Base-by-base conservation (phyloP, 1,140 invertebrate species). In the Macrostomum lignano region DNA sequence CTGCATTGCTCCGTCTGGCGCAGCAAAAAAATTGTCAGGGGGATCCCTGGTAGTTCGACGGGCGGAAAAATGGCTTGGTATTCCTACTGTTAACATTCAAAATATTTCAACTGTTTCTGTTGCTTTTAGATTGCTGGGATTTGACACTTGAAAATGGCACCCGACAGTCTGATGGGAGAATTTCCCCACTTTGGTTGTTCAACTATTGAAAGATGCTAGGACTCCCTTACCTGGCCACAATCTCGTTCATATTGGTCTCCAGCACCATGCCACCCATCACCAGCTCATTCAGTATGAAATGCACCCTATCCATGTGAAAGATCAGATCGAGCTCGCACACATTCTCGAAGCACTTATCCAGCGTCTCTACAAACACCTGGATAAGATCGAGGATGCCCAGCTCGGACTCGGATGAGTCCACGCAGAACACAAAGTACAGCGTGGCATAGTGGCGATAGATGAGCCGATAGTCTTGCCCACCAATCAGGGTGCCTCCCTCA, bases 331-430 rank as follows among this genome's bases (percentile, higher is more conserved):
- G 52, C 60, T 98, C 91, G 59, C 91, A 98, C 7, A 98, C 91
- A 66, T 98, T 98, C 58, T 96, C 88, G 60, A 98, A 98, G 58
- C 84, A 94, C 61, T 94, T 91, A 55, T 96, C 86, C 21, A 94
- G 52, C 0, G 86, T 94, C 62, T 98, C 88, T 2, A 96, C 86
- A 64, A 96, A 94, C 10, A 96, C 86, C 64, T 98, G 91, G 49
- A 98, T 98, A 15, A 98, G 61, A 62, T 96, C 88, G 35, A 98
- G 61, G 45, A 98, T 98, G 19, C 91, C 91, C 7, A 98, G 61
- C 58, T 98, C 88, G 52, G 82, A 93, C 60, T 98, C 91, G 0
- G 81, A 93, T 1, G 82, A 93, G 60, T 98, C 91, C 1, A 98
- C 88, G 61, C 88, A 98, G 58, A 98, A 98, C 0, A 96, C 88